Conservation (phyloP, 2,797 vertebrate genomes). For the Geotrypetes seraphini region DNA sequence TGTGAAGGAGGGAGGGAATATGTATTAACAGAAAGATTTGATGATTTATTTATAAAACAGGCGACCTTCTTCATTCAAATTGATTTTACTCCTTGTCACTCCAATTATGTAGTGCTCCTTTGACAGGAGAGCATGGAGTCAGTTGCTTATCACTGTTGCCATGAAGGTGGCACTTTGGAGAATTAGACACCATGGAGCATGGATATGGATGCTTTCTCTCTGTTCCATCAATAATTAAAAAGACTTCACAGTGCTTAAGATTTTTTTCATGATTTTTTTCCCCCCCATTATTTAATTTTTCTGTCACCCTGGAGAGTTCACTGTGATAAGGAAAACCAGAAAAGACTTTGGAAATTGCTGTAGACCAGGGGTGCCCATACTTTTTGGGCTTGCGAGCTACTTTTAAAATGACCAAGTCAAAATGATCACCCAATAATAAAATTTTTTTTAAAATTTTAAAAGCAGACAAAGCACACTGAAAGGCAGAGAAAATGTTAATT, state of each 20-base stretch:
- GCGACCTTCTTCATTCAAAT: slow-evolving; percentile 45
- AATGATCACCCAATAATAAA: no score
- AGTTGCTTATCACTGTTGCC: background rate
- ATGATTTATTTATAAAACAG: slow-evolving; percentile 25
- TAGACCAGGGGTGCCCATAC: no score
- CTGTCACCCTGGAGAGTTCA: background rate
- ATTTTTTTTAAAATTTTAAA: no score
- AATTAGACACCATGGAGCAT: background rate
- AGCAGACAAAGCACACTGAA: no score
- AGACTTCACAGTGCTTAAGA: background rate
- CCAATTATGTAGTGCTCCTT: slow-evolving; percentile 3
- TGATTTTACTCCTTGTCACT: slow-evolving; percentile 33
- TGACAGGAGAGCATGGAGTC: background rate
- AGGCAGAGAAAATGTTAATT: no score
- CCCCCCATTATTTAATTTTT: background rate
- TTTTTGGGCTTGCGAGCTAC: no score
- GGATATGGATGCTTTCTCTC: background rate
- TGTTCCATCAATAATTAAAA: background rate
- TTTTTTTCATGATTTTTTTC: background rate
- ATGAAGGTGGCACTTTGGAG: background rate
- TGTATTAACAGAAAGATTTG: background rate
- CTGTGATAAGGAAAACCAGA: no score
- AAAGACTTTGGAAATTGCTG: no score
- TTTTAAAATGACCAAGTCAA: no score
- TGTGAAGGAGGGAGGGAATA: no score